Base-by-base conservation (phyloP, 2,888 invertebrate genomes). In the Ctenicera cuprea region DNA sequence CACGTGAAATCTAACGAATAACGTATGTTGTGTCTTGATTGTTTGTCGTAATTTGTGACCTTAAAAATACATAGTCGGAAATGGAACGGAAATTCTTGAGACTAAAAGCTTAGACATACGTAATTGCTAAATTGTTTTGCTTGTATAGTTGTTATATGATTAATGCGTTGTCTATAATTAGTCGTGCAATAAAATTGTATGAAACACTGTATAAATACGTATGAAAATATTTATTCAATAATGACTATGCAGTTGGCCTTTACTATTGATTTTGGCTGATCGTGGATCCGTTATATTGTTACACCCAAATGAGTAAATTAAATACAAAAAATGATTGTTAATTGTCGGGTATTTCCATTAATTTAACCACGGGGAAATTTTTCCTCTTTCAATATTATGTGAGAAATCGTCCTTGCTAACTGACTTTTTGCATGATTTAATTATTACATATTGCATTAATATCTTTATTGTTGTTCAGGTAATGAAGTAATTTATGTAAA, bases 31-130 rank as follows among this genome's bases (percentile, higher is more conserved):
- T 8, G 2, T 33, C 33, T 33, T 33, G 33, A 33, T 33, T 4
- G 43, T n/a, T 45, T 45, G 16, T 11, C 2, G 16, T 14, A 18
- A 16, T 48, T 16, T 14, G 12, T 54, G 30, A 71, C 64, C 64
- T 64, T 62, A 18, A 20, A 57, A 18, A 26, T 26, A 22, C 70
- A 52, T 41, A 18, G 26, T 20, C 70, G 61, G 66, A 72, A 72
- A 65, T 72, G 66, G 71, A 71, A 72, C 71, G 71, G 71, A 72
- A 72, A 72, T 72, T 72, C 71, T 72, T 50, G 50, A 48, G 67
- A 45, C 41, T 45, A 68, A 59, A 68, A 8, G 54, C 26, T 38
- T 38, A 59, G 12, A 59, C 16, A 9, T 18, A 38, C 33, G 59
- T 59, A 68, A 68, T 48, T 59, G 59, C n/a, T 18, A 38, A 59